Conservation (phyloP, 2,113 vertebrate species). For the Pimephales promelas region DNA sequence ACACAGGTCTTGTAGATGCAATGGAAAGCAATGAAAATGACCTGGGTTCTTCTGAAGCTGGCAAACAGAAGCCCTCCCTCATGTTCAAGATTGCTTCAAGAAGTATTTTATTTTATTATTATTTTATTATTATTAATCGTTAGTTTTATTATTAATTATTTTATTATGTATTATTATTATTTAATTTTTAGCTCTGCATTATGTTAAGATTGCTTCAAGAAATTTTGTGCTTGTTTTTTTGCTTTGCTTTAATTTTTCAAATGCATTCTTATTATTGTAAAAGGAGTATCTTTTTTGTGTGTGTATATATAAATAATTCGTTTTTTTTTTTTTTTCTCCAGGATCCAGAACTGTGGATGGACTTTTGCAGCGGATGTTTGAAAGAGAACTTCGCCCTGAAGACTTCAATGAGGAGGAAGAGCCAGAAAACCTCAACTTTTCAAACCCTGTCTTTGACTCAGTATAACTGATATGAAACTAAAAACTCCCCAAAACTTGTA, state of each 20-base stretch:
- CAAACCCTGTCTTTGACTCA: constrained; percentile 69
- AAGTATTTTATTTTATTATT: constrained; percentile 73
- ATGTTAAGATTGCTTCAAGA: too few species aligned
- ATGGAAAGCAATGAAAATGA: constrained; percentile 78
- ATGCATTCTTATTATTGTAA: neutral
- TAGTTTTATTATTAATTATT: neutral
- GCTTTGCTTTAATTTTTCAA: too few species aligned
- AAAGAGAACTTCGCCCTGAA: constrained; percentile 84
- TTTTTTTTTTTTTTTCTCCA: constrained; percentile 56
- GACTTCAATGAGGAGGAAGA: constrained; percentile 77
- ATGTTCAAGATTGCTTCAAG: constrained; percentile 91
- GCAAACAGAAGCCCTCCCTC: constrained; percentile 65
- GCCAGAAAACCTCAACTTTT: constrained; percentile 66
- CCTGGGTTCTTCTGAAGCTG: constrained; percentile 60
- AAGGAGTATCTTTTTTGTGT: neutral
- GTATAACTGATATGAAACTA: constrained; percentile 44
- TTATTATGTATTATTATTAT: neutral
- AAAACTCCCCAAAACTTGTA: neutral
- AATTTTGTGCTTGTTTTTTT: too few species aligned
- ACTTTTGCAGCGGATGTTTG: constrained; percentile 91
- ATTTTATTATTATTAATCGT: neutral
- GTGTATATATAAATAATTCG: neutral
- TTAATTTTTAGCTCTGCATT: neutral
- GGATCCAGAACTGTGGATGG: constrained; percentile 89
- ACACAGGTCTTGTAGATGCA: constrained; percentile 77